These are phyloP conservation scores for Cordilura impudica DNA, from an alignment of 2,888 invertebrate genomes.

Conservation along the genomic window DNA sequence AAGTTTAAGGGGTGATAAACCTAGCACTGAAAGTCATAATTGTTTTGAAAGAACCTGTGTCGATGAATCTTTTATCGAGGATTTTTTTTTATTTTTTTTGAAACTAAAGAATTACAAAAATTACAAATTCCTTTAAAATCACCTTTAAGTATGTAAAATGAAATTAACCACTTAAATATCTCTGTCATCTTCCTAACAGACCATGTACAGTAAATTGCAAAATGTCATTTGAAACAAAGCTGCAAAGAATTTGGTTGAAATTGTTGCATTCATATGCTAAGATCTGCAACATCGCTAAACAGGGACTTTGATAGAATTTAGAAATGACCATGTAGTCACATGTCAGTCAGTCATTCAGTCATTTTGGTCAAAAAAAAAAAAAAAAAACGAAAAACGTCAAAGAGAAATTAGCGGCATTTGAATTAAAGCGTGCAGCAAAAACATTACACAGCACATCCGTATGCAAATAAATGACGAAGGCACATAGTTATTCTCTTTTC, in stretches of 20 bases:
- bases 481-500: background rate
- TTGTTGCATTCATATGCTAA: slow-evolving; percentile 18
- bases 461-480: background rate
- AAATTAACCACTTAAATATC: slow-evolving; percentile 28
- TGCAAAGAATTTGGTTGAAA: slow-evolving; percentile 39
- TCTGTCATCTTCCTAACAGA: slow-evolving; percentile 40
- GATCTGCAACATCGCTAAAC: slow-evolving; percentile 39
- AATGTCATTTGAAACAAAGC: slow-evolving; percentile 36
- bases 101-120: too few relatives aligned
- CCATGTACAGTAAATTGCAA: slow-evolving; percentile 36
- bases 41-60: too few relatives aligned
- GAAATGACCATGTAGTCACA: slow-evolving; percentile 56
- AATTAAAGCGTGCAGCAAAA: slow-evolving; percentile 39
- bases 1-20: too few relatives aligned
- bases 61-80: too few relatives aligned
- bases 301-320: slow-evolving; percentile 58
- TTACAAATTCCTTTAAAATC: too few relatives aligned
- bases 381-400: slow-evolving; percentile 28
- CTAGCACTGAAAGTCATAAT: too few relatives aligned
- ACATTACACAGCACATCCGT: background rate
- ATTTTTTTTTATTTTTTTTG: too few relatives aligned
- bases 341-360: slow-evolving; percentile 53
- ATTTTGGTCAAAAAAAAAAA: slow-evolving; percentile 34
- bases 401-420: slow-evolving; percentile 55
- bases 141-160: too few relatives aligned